Percentiles rank a stretch among this genome's conserved stretches.
Conservation (phyloP, 2,113 vertebrate species). For the Nannospalax galili region DNA sequence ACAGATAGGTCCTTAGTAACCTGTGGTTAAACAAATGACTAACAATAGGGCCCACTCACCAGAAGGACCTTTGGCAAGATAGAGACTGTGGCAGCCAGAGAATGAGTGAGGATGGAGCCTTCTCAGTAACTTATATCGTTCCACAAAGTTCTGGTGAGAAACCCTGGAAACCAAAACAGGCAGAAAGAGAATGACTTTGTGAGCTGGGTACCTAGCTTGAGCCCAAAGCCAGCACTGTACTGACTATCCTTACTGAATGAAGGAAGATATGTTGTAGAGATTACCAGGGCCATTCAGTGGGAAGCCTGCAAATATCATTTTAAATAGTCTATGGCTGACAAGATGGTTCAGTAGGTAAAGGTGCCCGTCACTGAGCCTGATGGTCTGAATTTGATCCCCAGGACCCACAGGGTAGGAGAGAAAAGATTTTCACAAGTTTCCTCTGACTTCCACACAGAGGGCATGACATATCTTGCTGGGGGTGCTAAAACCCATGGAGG, state of each 20-base stretch:
- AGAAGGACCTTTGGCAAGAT: slow-evolving; percentile 41
- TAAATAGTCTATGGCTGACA: background rate
- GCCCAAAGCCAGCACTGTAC: fast-evolving
- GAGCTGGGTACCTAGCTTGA: background rate
- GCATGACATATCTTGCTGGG: background rate
- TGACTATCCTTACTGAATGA: background rate
- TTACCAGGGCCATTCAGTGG: no score
- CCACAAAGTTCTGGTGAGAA: slow-evolving; percentile 89
- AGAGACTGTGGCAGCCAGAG: slow-evolving; percentile 27
- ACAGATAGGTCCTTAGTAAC: background rate
- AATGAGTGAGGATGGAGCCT: slow-evolving; percentile 38
- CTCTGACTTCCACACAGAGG: background rate
- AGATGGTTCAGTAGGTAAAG: background rate
- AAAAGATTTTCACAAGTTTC: background rate
- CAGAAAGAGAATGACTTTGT: background rate
- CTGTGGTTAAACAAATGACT: background rate
- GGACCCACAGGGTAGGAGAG: background rate
- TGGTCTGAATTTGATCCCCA: background rate
- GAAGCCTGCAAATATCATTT: background rate
- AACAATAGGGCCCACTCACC: slow-evolving; percentile 78
- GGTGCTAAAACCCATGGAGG: background rate
- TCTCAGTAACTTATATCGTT: slow-evolving; percentile 90
- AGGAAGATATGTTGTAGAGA: background rate
- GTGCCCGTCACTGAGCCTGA: background rate
- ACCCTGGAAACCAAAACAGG: slow-evolving; percentile 86